Conservation (phyloP, 2,888 invertebrate genomes). For the Hydraecia micacea region DNA sequence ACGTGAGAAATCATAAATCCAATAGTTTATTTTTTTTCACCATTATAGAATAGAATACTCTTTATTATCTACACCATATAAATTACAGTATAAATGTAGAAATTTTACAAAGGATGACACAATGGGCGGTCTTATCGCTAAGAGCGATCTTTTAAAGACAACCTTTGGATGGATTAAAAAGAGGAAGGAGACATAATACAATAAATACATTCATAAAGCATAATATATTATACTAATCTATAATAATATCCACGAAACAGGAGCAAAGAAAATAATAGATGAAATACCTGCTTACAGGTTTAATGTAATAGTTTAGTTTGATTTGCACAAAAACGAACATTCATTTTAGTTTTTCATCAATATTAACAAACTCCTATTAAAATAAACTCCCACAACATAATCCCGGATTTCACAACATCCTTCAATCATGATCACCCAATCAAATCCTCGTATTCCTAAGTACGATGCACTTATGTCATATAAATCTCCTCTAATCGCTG, state of each 20-base stretch:
- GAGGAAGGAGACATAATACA: too few relatives aligned
- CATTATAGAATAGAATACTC: too few relatives aligned
- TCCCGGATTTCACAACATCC: conserved; percentile 16
- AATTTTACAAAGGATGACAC: too few relatives aligned
- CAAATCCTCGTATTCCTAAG: conserved; percentile 15
- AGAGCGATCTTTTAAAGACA: too few relatives aligned
- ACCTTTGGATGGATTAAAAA: too few relatives aligned
- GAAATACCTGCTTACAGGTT: not conserved
- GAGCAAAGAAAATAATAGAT: too few relatives aligned
- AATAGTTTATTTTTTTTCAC: not conserved
- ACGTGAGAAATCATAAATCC: not conserved
- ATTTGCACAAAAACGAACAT: not conserved
- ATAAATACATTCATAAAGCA: too few relatives aligned
- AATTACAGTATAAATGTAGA: too few relatives aligned
- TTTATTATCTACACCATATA: too few relatives aligned
- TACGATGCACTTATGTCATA: conserved; percentile 31
- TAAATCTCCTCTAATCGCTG: conserved; percentile 56
- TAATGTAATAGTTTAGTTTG: not conserved
- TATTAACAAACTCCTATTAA: not conserved
- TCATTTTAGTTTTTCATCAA: not conserved
- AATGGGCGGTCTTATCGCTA: too few relatives aligned
- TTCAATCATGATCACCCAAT: conserved; percentile 19
- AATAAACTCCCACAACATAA: not conserved
- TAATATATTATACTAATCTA: too few relatives aligned
- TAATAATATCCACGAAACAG: too few relatives aligned